Evolutionary conservation across 2,888 invertebrate species (phyloP).

Genomic region (Sinotaia quadrata): DNA sequence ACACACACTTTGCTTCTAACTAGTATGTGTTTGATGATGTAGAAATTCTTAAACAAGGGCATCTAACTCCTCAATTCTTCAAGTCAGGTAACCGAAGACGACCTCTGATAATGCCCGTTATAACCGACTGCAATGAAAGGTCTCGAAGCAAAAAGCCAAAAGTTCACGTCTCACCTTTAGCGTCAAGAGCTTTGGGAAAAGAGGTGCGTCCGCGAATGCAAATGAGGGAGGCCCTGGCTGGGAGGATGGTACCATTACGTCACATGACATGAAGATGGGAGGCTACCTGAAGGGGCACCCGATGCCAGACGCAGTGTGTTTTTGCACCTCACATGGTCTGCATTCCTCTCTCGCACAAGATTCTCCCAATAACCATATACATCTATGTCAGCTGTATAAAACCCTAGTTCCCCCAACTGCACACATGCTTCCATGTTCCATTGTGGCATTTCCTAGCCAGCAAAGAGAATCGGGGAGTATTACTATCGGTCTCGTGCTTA

Average conservation of each 20-base stretch:
- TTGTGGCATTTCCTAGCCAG: slow-evolving; percentile 21
- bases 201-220: slow-evolving; percentile 4
- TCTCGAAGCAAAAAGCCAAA: no score
- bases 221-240: slow-evolving; percentile 14
- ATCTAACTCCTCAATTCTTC: no score
- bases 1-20: no score
- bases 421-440: slow-evolving; percentile 29
- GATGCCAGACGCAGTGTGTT: slow-evolving; percentile 32
- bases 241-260: background rate
- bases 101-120: no score
- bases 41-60: no score
- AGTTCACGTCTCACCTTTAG: no score
- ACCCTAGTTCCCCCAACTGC: slow-evolving; percentile 37
- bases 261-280: slow-evolving; percentile 6
- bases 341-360: slow-evolving; percentile 36
- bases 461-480: slow-evolving; percentile 1
- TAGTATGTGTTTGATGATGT: no score
- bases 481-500: background rate
- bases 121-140: no score
- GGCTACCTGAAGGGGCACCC: slow-evolving; percentile 27
- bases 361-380: slow-evolving; percentile 39
- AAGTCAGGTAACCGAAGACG: no score
- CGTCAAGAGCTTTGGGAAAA: slow-evolving; percentile 1
- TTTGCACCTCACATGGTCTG: slow-evolving; percentile 42
- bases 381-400: slow-evolving; percentile 44